Evolutionary conservation across 2,888 invertebrate species (phyloP), one percentile per base, ranked within the genome.

Genomic region (Meandrusa payeni): DNA sequence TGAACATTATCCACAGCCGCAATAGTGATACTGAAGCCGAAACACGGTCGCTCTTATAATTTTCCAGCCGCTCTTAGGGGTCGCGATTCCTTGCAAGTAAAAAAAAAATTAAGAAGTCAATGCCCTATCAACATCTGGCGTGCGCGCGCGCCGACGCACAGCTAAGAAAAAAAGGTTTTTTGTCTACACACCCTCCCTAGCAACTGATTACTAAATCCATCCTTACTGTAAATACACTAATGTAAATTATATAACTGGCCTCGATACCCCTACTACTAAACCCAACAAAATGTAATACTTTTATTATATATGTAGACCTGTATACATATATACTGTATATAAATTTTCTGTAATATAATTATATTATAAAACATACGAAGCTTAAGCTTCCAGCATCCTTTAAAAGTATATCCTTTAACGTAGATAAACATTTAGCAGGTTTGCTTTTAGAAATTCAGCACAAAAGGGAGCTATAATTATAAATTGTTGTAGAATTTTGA

Each of bases 71-170:
- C 81, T 76, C 63, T 78, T 76, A 77, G 72, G 79, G 82, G 79
- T 82, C 73, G 78, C 78, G 69, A 76, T 76, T 77, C 70, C 54
- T 24, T 24, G 6, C 26, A 71, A 70, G n/a, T n/a, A n/a, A 73
- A 74, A 71, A 63, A 50, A 61, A 58, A 64, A 71, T 76, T 69
- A 67, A 77, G 65, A 57, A 85, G 86, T 85, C 86, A 80, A 72
- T 81, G 85, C 77, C 79, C 80, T 61, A 64, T 53, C 41, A 66
- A 72, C 86, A 83, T 82, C 80, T 85, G 85, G 77, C 57, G 66
- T 63, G 70, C 79, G 77, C 72, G 55, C 57, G 72, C 75, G 70
- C 63, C 63, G 54, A 37, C 23, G 20, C 37, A 9, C 46, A 28
- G 15, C 43, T 37, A 41, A 45, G 28, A 48, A 44, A 46, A 50